These are phyloP conservation scores for Spisula subtruncata DNA, from an alignment of 2,888 invertebrate species.

Conservation along the genomic window DNA sequence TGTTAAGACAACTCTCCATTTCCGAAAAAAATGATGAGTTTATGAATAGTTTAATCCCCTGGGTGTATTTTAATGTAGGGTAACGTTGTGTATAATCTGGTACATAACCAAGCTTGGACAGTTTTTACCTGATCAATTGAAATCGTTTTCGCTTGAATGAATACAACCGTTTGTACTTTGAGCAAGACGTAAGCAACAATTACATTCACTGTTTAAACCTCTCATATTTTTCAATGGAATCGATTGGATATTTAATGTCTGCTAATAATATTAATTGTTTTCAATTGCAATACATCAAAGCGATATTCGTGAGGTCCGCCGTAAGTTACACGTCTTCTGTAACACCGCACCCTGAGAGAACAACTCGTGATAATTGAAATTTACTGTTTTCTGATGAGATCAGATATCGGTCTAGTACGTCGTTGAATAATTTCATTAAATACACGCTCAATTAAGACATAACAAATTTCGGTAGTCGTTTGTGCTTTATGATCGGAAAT, in stretches of 20 bases:
- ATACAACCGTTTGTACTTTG: neutral
- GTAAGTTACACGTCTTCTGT: conserved; percentile 11
- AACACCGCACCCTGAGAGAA: conserved; percentile 4
- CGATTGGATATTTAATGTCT: conserved; percentile 20
- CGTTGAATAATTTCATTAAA: conserved; percentile 11
- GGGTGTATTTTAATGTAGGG: too few relatives aligned
- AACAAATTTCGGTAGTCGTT: neutral
- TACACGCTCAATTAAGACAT: conserved; percentile 16
- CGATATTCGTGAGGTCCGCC: neutral
- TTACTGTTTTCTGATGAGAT: conserved; percentile 32
- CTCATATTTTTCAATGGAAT: conserved; percentile 3
- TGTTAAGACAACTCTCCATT: too few relatives aligned
- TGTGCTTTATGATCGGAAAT: neutral
- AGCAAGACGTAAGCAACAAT: neutral
- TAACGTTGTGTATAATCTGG: too few relatives aligned
- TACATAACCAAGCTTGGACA: too few relatives aligned
- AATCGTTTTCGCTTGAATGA: too few relatives aligned
- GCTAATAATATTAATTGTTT: neutral
- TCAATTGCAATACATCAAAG: neutral
- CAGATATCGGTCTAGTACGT: neutral
- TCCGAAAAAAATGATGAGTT: too few relatives aligned
- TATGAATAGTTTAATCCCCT: too few relatives aligned
- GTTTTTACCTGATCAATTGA: too few relatives aligned
- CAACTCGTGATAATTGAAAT: conserved; percentile 29
- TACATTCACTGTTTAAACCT: neutral